Evolutionary conservation across 2,888 invertebrate species (phyloP), one percentile per base, ranked within the genome.

Genomic region (Perizoma flavofasciatum): DNA sequence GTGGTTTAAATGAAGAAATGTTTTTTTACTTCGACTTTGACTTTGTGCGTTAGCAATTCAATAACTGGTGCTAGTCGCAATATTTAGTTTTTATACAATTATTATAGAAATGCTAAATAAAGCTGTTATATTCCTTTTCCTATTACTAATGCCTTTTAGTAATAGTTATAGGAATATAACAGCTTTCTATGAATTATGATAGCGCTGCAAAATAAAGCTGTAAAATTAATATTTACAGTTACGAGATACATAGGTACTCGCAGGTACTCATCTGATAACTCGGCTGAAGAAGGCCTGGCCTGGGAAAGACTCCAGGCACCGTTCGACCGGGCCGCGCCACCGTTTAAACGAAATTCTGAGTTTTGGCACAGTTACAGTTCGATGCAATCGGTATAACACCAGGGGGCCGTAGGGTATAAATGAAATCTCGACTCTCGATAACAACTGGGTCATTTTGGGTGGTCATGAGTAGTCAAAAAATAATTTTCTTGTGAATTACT

Each of bases 331-430:
- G 22, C 22, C 22, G 3, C 22, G 22, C 22, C 22, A 22, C 22
- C 22, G 22, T 22, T 53, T 49, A 53, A 11, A 11, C 2, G 6
- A 50, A 50, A 50, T 35, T 47, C 35, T 8, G 43, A 46, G 39
- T 34, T 57, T 56, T 61, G 61, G 40, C 39, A 50, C 54, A 54
- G 54, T 57, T 61, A 39, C 32, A 61, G 47, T 57, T 54, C 32
- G 57, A 57, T 54, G 43, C 46, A 22, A 61, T 57, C 53, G 7
- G 44, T 11, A 39, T 8, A 45, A 33, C 33, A 41, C 49, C 43
- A 10, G 39, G 37, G 41, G 53, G 50, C 51, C 43, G 49, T 43
- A 57, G 45, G 9, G 52, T 32, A 50, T 5, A 8, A 41, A 46
- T 54, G 5, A 43, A 11, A 53, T 58, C 34, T 53, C 9, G 35